phyloP scores from a whole-genome alignment of 1,140 invertebrate genomes.

The Acyrthosiphon pisum region DNA sequence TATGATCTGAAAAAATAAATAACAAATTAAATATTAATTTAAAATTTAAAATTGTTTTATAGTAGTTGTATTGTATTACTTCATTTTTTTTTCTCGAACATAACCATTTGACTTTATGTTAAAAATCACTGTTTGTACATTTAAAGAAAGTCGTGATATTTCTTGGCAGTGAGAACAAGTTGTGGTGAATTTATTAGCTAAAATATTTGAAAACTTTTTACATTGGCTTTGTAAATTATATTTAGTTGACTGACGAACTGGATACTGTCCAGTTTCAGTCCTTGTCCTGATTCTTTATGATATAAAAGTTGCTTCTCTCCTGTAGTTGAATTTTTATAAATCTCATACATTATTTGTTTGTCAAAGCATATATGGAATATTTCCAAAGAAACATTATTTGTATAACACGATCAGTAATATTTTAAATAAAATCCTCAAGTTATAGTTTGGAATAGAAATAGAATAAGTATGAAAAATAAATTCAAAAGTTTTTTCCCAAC shows the following conservation, averaged over 20 bases:
- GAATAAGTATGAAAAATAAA: background rate
- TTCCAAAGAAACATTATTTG: conserved; percentile 16
- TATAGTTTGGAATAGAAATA: background rate
- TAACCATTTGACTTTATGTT: background rate
- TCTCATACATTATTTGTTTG: background rate
- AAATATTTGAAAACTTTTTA: conserved; percentile 25
- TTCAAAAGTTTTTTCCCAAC: no score
- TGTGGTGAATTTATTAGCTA: conserved; percentile 17
- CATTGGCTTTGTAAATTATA: conserved; percentile 25
- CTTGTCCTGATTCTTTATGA: background rate
- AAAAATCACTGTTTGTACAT: background rate
- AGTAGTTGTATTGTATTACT: background rate
- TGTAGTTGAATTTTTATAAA: background rate
- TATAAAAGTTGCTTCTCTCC: background rate
- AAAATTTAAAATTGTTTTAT: background rate
- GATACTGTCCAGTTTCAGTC: conserved; percentile 23
- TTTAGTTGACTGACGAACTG: conserved; percentile 24
- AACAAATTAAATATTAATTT: no score
- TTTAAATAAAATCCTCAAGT: background rate
- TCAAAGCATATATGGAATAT: conserved; percentile 4
- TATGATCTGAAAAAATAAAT: no score
- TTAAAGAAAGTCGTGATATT: background rate
- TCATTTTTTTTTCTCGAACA: background rate
- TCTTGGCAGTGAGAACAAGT: conserved; percentile 27
- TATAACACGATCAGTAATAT: background rate